Evolutionary conservation across 2,888 invertebrate genomes (phyloP).

Genomic region (Dolichomitus sp.): DNA sequence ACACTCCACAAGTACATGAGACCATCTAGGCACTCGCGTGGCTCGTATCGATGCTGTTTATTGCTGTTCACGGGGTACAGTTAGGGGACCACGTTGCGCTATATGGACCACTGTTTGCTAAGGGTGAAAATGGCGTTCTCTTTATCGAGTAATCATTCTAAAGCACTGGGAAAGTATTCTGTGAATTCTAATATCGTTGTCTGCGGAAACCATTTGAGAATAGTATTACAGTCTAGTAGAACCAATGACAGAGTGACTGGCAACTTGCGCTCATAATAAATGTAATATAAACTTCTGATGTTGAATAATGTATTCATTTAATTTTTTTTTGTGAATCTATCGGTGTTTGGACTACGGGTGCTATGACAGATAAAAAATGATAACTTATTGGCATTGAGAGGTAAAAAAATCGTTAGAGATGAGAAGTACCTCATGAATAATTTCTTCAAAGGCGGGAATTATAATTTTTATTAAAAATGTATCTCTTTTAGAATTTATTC

Average conservation of each 20-base stretch:
- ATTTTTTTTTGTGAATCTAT: background rate
- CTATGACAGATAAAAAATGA: background rate
- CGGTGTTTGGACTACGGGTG: background rate
- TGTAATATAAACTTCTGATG: background rate
- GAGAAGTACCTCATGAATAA: background rate
- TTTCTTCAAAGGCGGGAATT: background rate
- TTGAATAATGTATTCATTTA: background rate
- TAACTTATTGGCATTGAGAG: background rate
- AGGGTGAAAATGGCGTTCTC: constrained; percentile 47
- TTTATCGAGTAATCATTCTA: constrained; percentile 63
- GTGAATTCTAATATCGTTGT: constrained; percentile 50
- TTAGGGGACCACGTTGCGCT: constrained; percentile 1
- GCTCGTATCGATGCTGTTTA: constrained; percentile 53
- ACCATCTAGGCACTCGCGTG: background rate
- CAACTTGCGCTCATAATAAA: background rate
- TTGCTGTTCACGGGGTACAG: constrained; percentile 31
- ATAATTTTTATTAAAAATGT: too few species aligned
- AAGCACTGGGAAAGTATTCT: constrained; percentile 47
- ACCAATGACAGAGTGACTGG: background rate
- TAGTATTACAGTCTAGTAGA: background rate
- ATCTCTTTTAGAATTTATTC: too few species aligned
- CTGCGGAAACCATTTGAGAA: constrained; percentile 4
- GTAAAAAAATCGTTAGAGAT: background rate
- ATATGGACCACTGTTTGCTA: background rate
- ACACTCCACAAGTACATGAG: background rate